Conservation (phyloP, 2,888 invertebrate species). For the Drosophila vallismaia region DNA sequence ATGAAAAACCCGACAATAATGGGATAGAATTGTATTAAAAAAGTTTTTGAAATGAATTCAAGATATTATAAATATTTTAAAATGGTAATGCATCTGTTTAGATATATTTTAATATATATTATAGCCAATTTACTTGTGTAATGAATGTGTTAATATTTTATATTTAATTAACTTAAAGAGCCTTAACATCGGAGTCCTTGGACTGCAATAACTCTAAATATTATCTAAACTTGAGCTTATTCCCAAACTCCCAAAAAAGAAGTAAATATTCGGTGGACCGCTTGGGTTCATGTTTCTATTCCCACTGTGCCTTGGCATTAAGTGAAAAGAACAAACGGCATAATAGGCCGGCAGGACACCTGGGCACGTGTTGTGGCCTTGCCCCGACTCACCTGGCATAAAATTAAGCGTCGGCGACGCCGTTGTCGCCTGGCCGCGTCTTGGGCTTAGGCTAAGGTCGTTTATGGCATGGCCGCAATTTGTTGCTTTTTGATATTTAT, state of each 20-base stretch:
- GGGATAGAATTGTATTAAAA: background rate
- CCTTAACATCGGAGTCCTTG: background rate
- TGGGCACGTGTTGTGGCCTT: slow-evolving; percentile 68
- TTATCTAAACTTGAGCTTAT: background rate
- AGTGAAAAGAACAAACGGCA: slow-evolving; percentile 25
- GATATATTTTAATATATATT: no score
- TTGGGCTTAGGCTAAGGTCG: slow-evolving; percentile 43
- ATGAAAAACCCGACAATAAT: slow-evolving; percentile 1
- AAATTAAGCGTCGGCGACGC: slow-evolving; percentile 61
- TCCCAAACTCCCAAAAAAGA: slow-evolving; percentile 2
- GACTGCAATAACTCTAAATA: background rate
- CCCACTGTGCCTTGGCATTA: slow-evolving; percentile 35
- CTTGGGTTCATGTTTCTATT: slow-evolving; percentile 1
- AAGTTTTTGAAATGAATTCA: background rate
- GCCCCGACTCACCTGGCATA: slow-evolving; percentile 64
- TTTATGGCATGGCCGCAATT: slow-evolving; percentile 59
- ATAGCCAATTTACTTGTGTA: no score
- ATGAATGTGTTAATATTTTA: no score
- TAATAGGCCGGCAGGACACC: slow-evolving; percentile 49
- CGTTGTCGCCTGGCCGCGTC: slow-evolving; percentile 30
- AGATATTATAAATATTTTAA: background rate
- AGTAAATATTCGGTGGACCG: slow-evolving; percentile 40
- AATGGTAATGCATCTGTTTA: no score
- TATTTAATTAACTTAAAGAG: background rate
- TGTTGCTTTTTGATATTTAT: slow-evolving; percentile 77